These are phyloP conservation scores for Phalera bucephala DNA, from an alignment of 2,888 invertebrate genomes.

Conservation along the genomic window DNA sequence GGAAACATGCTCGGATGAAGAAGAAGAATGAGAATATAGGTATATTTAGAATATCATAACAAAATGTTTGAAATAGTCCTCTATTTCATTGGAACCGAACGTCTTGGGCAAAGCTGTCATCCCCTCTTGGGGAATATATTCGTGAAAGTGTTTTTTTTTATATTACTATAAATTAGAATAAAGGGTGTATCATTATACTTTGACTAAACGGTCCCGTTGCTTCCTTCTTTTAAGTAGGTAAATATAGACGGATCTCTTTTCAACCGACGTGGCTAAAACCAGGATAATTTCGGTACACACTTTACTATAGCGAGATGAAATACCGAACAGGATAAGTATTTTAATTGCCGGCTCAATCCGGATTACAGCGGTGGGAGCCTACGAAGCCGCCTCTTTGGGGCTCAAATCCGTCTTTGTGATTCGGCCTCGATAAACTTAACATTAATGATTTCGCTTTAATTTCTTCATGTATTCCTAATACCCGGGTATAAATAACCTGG, in stretches of 20 bases:
- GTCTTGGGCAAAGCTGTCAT: too few species aligned
- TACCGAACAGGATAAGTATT: slow-evolving; percentile 59
- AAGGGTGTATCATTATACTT: too few species aligned
- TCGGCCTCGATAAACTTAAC: slow-evolving; percentile 35
- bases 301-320: slow-evolving; percentile 38
- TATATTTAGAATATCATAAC: too few species aligned
- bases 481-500: not conserved
- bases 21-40: too few species aligned
- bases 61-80: too few species aligned
- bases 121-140: too few species aligned
- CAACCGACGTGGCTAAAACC: slow-evolving; percentile 6
- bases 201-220: too few species aligned
- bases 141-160: too few species aligned
- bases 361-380: slow-evolving; percentile 51
- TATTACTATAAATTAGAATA: too few species aligned
- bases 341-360: slow-evolving; percentile 65
- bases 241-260: slow-evolving; percentile 1
- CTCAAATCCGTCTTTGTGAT: slow-evolving; percentile 51
- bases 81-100: too few species aligned
- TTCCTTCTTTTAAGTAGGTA: too few species aligned
- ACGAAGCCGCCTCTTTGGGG: slow-evolving; percentile 54
- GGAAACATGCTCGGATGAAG: too few species aligned
- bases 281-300: slow-evolving; percentile 25
- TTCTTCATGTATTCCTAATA: not conserved
- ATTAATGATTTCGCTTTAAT: slow-evolving; percentile 28